Evolutionary conservation across 2,113 vertebrate species (phyloP).

Genomic region (Delphinus delphis): DNA sequence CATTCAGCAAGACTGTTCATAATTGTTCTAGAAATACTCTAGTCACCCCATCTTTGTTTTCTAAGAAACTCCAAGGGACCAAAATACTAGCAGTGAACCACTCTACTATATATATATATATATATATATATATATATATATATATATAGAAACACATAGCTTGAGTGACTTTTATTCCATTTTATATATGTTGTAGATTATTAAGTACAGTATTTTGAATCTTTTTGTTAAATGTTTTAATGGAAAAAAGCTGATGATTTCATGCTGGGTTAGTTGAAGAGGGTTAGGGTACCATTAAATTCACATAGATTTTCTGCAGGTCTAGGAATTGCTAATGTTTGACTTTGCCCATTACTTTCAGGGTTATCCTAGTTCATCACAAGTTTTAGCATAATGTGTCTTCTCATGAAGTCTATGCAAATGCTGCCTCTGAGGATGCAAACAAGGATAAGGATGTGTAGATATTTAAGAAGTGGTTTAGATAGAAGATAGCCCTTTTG

Average conservation of each 20-base stretch:
- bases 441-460: background rate
- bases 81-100: background rate
- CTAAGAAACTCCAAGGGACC: background rate
- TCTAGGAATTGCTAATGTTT: background rate
- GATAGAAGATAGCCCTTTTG: background rate
- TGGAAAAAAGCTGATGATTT: background rate
- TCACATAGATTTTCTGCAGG: background rate
- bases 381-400: background rate
- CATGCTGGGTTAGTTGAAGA: background rate
- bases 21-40: background rate
- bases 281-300: background rate
- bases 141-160: background rate
- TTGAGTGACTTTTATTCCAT: constrained; percentile 9
- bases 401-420: background rate
- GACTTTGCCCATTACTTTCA: background rate
- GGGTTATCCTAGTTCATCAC: background rate
- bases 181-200: background rate
- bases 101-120: background rate
- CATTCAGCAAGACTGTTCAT: background rate
- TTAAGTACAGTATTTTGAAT: constrained; percentile 31
- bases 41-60: background rate
- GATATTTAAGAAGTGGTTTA: background rate
- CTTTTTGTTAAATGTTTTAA: background rate
- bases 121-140: background rate
- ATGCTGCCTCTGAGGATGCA: background rate